These are phyloP conservation scores for Pentalonia nigronervosa DNA, from an alignment of 1,140 invertebrate genomes.

Conservation along the genomic window DNA sequence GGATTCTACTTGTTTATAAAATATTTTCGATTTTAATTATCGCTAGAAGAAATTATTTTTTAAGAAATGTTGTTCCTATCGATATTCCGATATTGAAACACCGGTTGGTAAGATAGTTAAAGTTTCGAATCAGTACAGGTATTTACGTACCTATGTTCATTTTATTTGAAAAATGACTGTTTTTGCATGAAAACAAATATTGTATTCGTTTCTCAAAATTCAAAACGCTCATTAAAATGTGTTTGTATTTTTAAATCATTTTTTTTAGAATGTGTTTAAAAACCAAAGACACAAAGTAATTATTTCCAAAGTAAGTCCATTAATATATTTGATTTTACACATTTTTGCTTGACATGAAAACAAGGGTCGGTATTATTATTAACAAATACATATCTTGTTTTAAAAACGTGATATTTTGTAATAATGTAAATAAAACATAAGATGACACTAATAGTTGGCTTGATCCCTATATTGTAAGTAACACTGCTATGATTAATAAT, in stretches of 20 bases:
- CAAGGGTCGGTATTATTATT: neutral
- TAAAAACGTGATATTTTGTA: neutral
- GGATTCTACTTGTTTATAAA: neutral
- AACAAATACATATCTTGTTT: neutral
- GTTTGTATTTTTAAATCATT: constrained; percentile 7
- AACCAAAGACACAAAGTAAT: constrained; percentile 1
- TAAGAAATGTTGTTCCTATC: neutral
- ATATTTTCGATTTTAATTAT: neutral
- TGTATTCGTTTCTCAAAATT: neutral
- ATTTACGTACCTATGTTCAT: neutral
- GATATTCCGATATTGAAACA: no score
- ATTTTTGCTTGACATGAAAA: constrained; percentile 42
- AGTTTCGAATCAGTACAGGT: neutral
- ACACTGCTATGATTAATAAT: neutral
- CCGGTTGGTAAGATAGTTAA: neutral
- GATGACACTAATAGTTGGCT: neutral
- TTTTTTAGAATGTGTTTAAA: constrained; percentile 38
- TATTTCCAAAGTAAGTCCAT: constrained; percentile 19
- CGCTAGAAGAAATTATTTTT: neutral
- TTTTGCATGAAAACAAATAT: neutral
- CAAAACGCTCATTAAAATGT: neutral
- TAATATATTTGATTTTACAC: constrained; percentile 32
- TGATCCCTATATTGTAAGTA: neutral
- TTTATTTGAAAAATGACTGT: neutral
- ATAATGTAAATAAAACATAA: neutral